These are phyloP conservation scores for Lamellibrachia satsuma DNA, from an alignment of 2,888 invertebrate genomes.

Conservation along the genomic window DNA sequence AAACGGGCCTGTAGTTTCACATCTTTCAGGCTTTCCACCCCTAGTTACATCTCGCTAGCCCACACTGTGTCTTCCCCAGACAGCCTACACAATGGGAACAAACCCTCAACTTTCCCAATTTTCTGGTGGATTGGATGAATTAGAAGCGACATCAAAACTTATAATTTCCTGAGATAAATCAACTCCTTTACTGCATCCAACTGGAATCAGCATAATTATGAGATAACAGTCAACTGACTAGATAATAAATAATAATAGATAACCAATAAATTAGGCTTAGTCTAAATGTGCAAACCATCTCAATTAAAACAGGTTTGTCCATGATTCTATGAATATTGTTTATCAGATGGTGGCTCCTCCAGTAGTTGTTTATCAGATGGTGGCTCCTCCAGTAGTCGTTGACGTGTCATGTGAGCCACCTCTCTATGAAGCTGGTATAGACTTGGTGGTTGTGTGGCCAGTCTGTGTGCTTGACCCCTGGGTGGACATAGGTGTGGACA, in stretches of 20 bases:
- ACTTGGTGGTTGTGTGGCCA: neutral
- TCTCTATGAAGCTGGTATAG: neutral
- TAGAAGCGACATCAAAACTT: neutral
- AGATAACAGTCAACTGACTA: neutral
- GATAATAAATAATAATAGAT: neutral
- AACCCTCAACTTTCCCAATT: neutral
- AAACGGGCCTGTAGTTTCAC: no score
- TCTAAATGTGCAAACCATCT: neutral
- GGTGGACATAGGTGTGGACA: neutral
- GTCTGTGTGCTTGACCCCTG: neutral
- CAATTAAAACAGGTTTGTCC: neutral
- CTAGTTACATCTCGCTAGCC: no score
- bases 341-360: no score
- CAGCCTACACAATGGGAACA: no score
- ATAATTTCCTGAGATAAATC: neutral
- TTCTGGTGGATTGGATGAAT: neutral
- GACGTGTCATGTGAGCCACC: neutral
- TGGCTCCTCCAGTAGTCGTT: neutral
- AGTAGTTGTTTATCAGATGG: neutral
- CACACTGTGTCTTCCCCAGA: no score
- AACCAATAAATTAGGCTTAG: neutral
- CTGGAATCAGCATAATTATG: neutral
- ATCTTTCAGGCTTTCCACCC: no score
- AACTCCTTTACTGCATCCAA: neutral
- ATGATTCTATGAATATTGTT: neutral